Base-by-base conservation (phyloP, 2,113 vertebrate species). In the Girardinichthys multiradiatus region DNA sequence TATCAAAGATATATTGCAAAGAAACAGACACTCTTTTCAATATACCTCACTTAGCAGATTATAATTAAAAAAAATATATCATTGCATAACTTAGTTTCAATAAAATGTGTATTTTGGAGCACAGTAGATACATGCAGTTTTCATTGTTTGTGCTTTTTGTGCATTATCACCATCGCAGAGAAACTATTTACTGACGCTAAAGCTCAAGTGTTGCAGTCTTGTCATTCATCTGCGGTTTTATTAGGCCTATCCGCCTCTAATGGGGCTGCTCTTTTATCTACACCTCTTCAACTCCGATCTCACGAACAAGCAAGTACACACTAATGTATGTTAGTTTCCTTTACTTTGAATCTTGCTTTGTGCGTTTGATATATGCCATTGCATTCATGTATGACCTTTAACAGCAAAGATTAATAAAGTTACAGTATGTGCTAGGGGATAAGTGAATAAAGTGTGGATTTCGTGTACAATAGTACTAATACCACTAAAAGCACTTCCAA, bases 401-500 rank as follows among this genome's bases (percentile, higher is more conserved):
- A 39, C 31, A 64, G 65, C 30, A 45, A 33, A 31, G 30, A 31
- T 76, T 24, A 30, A 59, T 51, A 76, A 42, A 2, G 12, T 69
- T 67, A 64, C 57, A 60, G 59, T 24, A 14, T 42, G 11, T 72
- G 51, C 31, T 14, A 33, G 65, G 71, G 33, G 31, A 30, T 24
- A 66, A 37, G 42, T 67, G 48, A 74, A 29, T 19, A 13, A 24
- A 76, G 17, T 10, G 27, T 58, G 62, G 35, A 62, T 65, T 54
- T 2, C 48, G 17, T 17, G 33, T 27, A 30, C 12, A 4, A 45
- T 66, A 51, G 61, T 64, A 60, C 68, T 64, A 15, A 17, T 76
- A n/a, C n/a, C n/a, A n/a, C 27, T 75, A 59, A 80, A 67, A 65
- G 65, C 72, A 75, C 67, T 82, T 82, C 64, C 30, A 21, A 72